A percentile compares a stretch with the other conserved stretches of the same genome.
Conservation (phyloP, 2,113 vertebrate genomes). For the Lasiurus borealis region DNA sequence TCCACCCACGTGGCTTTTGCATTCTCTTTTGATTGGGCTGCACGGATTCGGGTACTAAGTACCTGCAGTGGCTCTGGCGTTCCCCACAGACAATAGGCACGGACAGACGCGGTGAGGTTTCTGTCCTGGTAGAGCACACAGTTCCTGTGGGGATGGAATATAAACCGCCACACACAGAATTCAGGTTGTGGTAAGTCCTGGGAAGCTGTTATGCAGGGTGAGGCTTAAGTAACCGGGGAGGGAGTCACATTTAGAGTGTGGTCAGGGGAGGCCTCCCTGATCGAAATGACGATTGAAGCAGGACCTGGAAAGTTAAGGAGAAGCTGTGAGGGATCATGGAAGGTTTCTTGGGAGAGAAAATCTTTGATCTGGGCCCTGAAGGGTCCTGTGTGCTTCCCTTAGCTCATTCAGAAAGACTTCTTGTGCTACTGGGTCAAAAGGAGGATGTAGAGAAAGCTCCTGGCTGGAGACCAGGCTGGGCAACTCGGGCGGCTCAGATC, state of each 20-base stretch:
- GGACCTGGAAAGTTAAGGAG: neutral
- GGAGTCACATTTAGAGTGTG: neutral
- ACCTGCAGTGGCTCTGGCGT: neutral
- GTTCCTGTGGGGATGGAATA: neutral
- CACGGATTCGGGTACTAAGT: neutral
- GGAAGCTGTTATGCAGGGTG: neutral
- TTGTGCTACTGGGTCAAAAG: constrained; percentile 57
- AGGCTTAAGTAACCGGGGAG: neutral
- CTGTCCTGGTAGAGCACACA: neutral
- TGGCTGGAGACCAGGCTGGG: constrained; percentile 47
- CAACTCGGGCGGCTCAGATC: constrained; percentile 25
- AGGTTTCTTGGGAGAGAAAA: neutral
- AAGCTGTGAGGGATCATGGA: neutral
- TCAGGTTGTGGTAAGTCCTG: neutral
- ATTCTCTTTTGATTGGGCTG: neutral
- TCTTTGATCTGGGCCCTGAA: neutral
- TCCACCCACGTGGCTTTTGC: neutral
- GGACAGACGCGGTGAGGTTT: neutral
- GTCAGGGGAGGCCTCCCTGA: neutral
- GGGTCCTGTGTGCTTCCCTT: neutral
- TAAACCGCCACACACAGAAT: neutral
- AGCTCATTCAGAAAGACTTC: constrained; percentile 49
- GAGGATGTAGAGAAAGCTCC: constrained; percentile 31
- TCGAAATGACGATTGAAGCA: neutral
- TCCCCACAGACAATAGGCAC: rapidly evolving